Percentiles rank a stretch among this genome's conserved stretches.
Evolutionary conservation across 2,888 invertebrate genomes (phyloP).

Genomic region (Trachelus iudaicus): DNA sequence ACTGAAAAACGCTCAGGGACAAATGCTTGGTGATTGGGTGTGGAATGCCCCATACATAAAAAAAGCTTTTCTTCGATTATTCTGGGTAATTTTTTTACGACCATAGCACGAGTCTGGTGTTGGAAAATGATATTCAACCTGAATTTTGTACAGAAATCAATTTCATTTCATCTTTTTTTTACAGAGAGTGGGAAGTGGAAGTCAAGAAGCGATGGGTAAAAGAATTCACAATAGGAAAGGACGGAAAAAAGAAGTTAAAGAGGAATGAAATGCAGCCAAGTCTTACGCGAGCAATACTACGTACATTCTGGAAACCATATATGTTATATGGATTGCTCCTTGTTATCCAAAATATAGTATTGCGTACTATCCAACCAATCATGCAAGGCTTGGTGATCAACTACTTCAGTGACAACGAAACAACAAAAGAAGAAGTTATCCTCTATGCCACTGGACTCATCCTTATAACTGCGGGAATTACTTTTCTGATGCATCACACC

Average conservation of each 20-base stretch:
- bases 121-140: no score
- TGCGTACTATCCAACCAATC: slow-evolving; percentile 38
- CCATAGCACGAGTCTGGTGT: no score
- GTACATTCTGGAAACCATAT: slow-evolving; percentile 61
- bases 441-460: slow-evolving; percentile 64
- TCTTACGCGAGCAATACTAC: slow-evolving; percentile 62
- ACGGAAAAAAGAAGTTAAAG: slow-evolving; percentile 27
- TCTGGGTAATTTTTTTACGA: no score
- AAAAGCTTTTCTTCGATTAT: no score
- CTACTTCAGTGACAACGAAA: slow-evolving; percentile 40
- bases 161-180: background rate
- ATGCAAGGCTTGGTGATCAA: slow-evolving; percentile 47
- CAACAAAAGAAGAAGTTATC: slow-evolving; percentile 70
- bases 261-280: slow-evolving; percentile 55
- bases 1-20: no score
- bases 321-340: slow-evolving; percentile 27
- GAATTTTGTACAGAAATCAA: background rate
- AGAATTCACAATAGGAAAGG: slow-evolving; percentile 32
- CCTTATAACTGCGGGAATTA: slow-evolving; percentile 55
- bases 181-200: slow-evolving; percentile 66
- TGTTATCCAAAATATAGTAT: slow-evolving; percentile 22
- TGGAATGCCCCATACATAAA: no score
- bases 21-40: no score
- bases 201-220: slow-evolving; percentile 43
- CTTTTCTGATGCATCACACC: slow-evolving; percentile 64